These are phyloP conservation scores for Troides oblongomaculatus DNA, from an alignment of 2,888 invertebrate species.

Conservation along the genomic window DNA sequence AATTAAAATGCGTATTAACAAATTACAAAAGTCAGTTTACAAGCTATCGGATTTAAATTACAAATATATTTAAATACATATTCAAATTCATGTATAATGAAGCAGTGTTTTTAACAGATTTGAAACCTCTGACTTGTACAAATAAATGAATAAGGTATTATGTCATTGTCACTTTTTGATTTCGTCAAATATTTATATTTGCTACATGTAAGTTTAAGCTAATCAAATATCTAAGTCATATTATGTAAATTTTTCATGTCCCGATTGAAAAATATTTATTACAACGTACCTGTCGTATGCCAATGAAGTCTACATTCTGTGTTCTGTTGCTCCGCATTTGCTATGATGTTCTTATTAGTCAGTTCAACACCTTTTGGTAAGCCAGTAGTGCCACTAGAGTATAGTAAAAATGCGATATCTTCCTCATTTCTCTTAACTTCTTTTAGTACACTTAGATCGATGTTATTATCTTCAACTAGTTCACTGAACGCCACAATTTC, in stretches of 20 bases:
- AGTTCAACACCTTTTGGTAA: slow-evolving; percentile 87
- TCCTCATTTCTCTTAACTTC: slow-evolving; percentile 58
- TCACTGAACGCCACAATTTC: slow-evolving; percentile 81
- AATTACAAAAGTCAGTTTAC: too few relatives aligned
- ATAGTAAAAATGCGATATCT: slow-evolving; percentile 85
- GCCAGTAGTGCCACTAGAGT: slow-evolving; percentile 93
- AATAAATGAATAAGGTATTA: not conserved
- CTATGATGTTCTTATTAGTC: slow-evolving; percentile 78
- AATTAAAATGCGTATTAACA: too few relatives aligned
- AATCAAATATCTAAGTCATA: too few relatives aligned
- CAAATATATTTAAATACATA: not conserved
- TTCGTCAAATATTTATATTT: not conserved
- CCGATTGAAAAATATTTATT: not conserved
- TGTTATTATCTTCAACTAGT: slow-evolving; percentile 63
- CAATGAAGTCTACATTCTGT: slow-evolving; percentile 43
- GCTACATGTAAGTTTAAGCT: not conserved
- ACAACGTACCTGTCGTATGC: slow-evolving; percentile 55
- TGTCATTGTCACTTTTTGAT: not conserved
- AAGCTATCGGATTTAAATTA: too few relatives aligned
- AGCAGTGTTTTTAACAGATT: not conserved
- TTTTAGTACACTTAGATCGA: slow-evolving; percentile 71
- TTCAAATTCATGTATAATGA: not conserved
- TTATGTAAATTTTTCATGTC: too few relatives aligned
- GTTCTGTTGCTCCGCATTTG: slow-evolving; percentile 61
- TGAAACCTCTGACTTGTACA: not conserved